Conservation (phyloP, 1,140 invertebrate species). For the Drosophila nikananu region DNA sequence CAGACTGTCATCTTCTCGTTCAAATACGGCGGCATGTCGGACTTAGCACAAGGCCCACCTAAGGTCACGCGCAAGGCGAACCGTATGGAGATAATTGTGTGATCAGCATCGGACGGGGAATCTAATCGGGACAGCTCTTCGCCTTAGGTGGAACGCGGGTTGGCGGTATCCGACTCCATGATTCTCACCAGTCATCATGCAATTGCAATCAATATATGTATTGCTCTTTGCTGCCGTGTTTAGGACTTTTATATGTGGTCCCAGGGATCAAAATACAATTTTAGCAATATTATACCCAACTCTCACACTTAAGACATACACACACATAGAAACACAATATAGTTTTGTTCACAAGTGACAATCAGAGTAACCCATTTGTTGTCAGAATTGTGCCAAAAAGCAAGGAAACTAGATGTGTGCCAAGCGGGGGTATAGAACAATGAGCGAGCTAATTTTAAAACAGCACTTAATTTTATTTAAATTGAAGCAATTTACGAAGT, state of each 20-base stretch:
- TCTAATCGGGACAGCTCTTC: conserved; percentile 26
- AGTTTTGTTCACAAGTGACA: conserved; percentile 75
- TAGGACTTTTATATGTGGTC: conserved; percentile 55
- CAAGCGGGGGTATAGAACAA: conserved; percentile 17
- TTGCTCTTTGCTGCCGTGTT: conserved; percentile 33
- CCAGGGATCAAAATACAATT: conserved; percentile 75
- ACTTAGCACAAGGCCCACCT: conserved; percentile 88
- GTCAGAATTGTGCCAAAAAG: conserved; percentile 74
- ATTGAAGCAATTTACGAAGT: conserved; percentile 61
- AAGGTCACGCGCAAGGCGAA: conserved; percentile 91
- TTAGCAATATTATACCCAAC: conserved; percentile 59
- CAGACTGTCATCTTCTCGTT: conserved; percentile 92
- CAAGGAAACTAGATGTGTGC: conserved; percentile 40
- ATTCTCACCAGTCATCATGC: conserved; percentile 41
- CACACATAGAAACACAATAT: conserved; percentile 13
- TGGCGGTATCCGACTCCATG: conserved; percentile 39
- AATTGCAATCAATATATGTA: conserved; percentile 30
- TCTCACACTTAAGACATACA: conserved; percentile 26
- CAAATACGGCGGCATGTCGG: conserved; percentile 90
- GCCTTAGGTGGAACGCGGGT: conserved; percentile 17
- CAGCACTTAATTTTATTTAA: conserved; percentile 54
- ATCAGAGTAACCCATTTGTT: conserved; percentile 69
- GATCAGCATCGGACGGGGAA: conserved; percentile 76
- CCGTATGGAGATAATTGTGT: conserved; percentile 93
- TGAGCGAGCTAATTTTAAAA: conserved; percentile 50